Conservation (phyloP, 2,797 vertebrate species). For the Alauda arvensis region DNA sequence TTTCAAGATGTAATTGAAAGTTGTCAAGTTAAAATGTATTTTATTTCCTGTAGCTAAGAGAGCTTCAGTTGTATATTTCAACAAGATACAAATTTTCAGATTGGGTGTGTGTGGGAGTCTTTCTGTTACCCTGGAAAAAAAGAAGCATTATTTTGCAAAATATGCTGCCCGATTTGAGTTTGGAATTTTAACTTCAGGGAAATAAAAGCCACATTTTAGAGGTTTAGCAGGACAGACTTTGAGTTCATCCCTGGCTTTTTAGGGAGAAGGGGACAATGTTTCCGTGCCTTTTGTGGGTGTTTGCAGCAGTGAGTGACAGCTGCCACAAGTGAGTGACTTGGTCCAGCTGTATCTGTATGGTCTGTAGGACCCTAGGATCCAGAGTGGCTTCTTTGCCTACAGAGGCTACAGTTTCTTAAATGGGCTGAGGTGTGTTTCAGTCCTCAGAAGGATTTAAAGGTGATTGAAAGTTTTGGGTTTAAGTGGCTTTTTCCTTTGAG, state of each 20-base stretch:
- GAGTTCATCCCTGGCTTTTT: neutral
- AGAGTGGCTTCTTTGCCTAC: neutral
- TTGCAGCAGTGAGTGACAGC: neutral
- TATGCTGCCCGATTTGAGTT: neutral
- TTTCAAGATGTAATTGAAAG: neutral
- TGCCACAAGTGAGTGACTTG: neutral
- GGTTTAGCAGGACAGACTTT: neutral
- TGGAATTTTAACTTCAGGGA: neutral
- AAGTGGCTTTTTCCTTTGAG: neutral
- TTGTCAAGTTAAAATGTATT: neutral
- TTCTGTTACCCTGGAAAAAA: neutral
- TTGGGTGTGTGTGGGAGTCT: neutral
- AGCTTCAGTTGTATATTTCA: neutral
- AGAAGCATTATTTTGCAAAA: neutral
- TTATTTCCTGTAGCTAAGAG: neutral
- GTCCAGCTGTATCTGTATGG: neutral
- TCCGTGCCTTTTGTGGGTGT: neutral
- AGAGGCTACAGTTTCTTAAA: neutral
- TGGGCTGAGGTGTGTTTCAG: neutral
- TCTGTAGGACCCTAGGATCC: neutral
- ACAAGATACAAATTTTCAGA: neutral
- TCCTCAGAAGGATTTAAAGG: neutral
- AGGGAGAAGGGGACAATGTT: neutral
- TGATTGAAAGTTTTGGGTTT: neutral
- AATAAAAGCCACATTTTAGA: fast-evolving